These are phyloP conservation scores for Triplophysa siluroides DNA, from an alignment of 2,113 vertebrate species.

Conservation along the genomic window DNA sequence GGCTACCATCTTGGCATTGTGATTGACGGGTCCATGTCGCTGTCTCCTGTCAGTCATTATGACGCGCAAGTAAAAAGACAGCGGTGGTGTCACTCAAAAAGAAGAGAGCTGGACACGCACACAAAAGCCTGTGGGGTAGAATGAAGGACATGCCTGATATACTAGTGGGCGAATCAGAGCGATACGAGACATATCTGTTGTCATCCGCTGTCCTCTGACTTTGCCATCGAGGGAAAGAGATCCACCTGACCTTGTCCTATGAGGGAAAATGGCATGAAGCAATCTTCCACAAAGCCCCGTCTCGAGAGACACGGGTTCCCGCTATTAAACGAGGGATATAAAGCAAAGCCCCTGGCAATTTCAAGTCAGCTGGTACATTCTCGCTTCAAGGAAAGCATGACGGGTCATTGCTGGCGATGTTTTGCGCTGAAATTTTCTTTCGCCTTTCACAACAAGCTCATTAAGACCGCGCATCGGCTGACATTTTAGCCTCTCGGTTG, in stretches of 20 bases:
- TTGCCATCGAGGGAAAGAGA: slow-evolving; percentile 21
- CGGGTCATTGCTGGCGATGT: slow-evolving; percentile 31
- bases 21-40: slow-evolving; percentile 31
- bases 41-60: slow-evolving; percentile 42
- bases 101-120: slow-evolving; percentile 37
- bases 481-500: slow-evolving; percentile 69
- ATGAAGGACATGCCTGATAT: slow-evolving; percentile 48
- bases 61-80: slow-evolving; percentile 29
- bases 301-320: slow-evolving; percentile 20
- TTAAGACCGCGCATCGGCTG: slow-evolving; percentile 68
- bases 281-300: slow-evolving; percentile 17
- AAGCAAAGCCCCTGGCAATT: slow-evolving; percentile 41
- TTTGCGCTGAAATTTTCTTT: slow-evolving; percentile 58
- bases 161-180: slow-evolving; percentile 23
- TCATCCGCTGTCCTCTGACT: slow-evolving; percentile 35
- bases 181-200: slow-evolving; percentile 24
- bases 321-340: slow-evolving; percentile 38
- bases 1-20: slow-evolving; percentile 1
- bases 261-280: slow-evolving; percentile 32
- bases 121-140: slow-evolving; percentile 24
- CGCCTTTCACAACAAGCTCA: slow-evolving; percentile 70
- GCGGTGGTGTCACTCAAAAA: slow-evolving; percentile 40
- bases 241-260: slow-evolving; percentile 24
- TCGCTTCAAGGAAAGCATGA: slow-evolving; percentile 16
- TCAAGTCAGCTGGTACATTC: slow-evolving; percentile 21